Evolutionary conservation across 2,888 invertebrate genomes (phyloP).

Genomic region (Machimus atricapillus): DNA sequence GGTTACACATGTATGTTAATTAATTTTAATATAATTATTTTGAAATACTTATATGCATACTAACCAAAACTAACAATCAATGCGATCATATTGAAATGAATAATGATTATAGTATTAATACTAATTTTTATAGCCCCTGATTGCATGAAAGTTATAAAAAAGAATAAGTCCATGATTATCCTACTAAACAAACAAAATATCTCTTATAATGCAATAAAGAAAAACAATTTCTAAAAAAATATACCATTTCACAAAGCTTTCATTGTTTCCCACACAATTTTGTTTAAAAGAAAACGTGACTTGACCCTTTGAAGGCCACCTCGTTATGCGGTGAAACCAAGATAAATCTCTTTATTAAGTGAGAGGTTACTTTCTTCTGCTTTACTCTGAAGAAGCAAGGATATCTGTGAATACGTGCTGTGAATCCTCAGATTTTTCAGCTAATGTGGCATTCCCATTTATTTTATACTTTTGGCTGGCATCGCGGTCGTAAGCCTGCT

Average conservation of each 20-base stretch:
- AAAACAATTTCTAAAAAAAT: neutral
- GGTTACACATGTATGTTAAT: no score
- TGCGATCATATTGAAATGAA: no score
- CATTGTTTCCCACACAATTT: neutral
- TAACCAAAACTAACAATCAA: no score
- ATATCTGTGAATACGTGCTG: neutral
- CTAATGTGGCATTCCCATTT: neutral
- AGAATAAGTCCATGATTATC: neutral
- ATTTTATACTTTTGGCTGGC: neutral
- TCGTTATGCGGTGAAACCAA: neutral
- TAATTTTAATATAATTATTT: no score
- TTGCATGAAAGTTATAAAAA: neutral
- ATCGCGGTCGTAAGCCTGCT: neutral
- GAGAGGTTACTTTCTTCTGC: neutral
- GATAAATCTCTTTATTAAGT: neutral
- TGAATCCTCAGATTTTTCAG: neutral
- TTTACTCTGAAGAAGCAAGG: neutral
- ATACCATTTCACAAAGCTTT: neutral
- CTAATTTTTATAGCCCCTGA: no score
- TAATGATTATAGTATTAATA: no score
- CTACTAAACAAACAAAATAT: neutral
- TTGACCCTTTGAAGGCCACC: neutral
- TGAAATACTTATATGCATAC: no score
- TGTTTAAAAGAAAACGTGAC: neutral
- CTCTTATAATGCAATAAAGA: neutral